Conservation (phyloP, 2,888 invertebrate species). For the Drosophila incognita region DNA sequence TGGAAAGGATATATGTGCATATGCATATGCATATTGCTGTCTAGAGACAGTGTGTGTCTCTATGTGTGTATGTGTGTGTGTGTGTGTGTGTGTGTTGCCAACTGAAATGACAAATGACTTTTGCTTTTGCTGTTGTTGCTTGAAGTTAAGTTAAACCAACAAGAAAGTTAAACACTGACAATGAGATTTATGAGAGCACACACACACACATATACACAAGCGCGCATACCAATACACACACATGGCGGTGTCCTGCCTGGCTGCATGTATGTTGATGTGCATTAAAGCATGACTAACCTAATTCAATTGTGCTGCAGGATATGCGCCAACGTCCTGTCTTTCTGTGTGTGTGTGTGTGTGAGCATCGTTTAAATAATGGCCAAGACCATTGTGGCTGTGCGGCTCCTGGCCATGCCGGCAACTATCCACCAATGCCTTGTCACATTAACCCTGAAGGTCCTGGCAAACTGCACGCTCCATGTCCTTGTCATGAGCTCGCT, state of each 20-base stretch:
- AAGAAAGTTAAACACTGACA: slow-evolving; percentile 80
- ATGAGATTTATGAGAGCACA: slow-evolving; percentile 74
- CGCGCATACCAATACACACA: slow-evolving; percentile 23
- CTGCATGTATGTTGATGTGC: slow-evolving; percentile 77
- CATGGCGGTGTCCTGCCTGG: slow-evolving; percentile 56
- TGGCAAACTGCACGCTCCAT: slow-evolving; percentile 19
- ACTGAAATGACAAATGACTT: slow-evolving; percentile 79
- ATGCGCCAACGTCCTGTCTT: slow-evolving; percentile 58
- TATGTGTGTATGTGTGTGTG: slow-evolving; percentile 13
- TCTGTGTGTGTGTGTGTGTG: slow-evolving; percentile 10
- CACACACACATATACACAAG: slow-evolving; percentile 29
- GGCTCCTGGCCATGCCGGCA: slow-evolving; percentile 50
- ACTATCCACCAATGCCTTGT: slow-evolving; percentile 42
- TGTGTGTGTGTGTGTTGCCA: slow-evolving; percentile 60
- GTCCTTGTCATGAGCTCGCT: slow-evolving; percentile 23
- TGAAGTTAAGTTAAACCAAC: slow-evolving; percentile 78
- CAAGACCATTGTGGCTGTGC: slow-evolving; percentile 53
- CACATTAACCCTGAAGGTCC: slow-evolving; percentile 59
- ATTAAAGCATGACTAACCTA: slow-evolving; percentile 81
- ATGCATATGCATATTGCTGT: slow-evolving; percentile 38
- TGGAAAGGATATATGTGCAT: slow-evolving; percentile 31
- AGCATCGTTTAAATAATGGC: slow-evolving; percentile 69
- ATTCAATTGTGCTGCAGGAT: slow-evolving; percentile 80
- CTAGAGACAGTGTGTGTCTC: slow-evolving; percentile 2
- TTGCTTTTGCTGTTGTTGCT: slow-evolving; percentile 64